Percentiles rank a stretch among this genome's conserved stretches.
Evolutionary conservation across 1,140 invertebrate species (phyloP).

Genomic region (Anagrus nilaparvatae): DNA sequence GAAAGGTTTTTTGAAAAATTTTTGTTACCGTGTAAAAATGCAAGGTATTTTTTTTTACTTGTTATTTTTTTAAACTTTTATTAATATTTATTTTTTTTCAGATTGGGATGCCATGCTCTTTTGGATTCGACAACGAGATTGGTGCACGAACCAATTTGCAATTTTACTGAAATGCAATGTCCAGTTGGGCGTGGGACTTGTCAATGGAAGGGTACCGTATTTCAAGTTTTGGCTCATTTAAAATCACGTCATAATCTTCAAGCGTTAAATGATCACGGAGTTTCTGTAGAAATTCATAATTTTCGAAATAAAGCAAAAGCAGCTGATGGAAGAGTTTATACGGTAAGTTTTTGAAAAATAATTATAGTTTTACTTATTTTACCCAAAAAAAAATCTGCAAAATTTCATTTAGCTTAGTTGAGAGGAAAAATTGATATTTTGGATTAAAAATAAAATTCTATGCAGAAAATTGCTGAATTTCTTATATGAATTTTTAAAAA

Average conservation of each 20-base stretch:
- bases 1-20: slow-evolving; percentile 18
- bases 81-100: slow-evolving; percentile 6
- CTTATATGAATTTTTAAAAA: too few species aligned
- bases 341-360: slow-evolving; percentile 14
- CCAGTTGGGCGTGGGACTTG: slow-evolving; percentile 13
- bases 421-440: too few species aligned
- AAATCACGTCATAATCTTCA: slow-evolving; percentile 11
- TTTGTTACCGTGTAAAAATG: slow-evolving; percentile 17
- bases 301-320: slow-evolving; percentile 17
- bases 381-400: slow-evolving; percentile 4
- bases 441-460: too few species aligned
- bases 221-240: slow-evolving; percentile 15
- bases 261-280: slow-evolving; percentile 9
- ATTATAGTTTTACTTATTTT: slow-evolving; percentile 3
- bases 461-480: too few species aligned
- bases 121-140: slow-evolving; percentile 14
- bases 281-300: slow-evolving; percentile 16
- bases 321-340: slow-evolving; percentile 17
- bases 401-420: not conserved
- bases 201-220: slow-evolving; percentile 17
- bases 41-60: slow-evolving; percentile 7
- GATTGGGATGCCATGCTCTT: slow-evolving; percentile 17
- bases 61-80: not conserved
- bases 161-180: slow-evolving; percentile 10
- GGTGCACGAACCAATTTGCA: slow-evolving; percentile 20